Conservation (phyloP, 1,140 invertebrate species). For the Nebria ingens region DNA sequence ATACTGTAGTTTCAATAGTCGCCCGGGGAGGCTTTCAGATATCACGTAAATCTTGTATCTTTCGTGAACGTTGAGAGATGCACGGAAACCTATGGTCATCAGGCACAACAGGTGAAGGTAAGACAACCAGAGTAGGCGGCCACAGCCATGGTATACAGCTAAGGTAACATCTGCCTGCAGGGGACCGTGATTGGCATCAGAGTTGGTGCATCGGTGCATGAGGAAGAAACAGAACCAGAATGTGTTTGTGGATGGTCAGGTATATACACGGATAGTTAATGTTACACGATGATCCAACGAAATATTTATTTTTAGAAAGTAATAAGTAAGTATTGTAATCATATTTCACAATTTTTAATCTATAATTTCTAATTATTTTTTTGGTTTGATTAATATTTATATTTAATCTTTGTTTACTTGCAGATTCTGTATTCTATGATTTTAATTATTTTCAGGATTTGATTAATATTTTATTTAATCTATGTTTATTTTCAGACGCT, state of each 20-base stretch:
- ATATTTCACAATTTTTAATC: no score
- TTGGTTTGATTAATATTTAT: no score
- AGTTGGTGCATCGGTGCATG: background rate
- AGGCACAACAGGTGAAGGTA: background rate
- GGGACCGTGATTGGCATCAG: background rate
- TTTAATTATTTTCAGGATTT: no score
- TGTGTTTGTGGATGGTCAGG: no score
- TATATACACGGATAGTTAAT: background rate
- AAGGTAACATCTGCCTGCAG: constrained; percentile 7
- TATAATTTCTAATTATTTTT: no score
- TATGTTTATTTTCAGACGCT: no score
- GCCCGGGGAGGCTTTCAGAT: background rate
- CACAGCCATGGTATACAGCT: no score
- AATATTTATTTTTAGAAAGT: no score
- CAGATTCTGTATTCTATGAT: no score
- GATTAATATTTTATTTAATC: no score
- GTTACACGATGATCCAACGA: background rate
- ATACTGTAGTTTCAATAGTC: background rate
- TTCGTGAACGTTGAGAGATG: background rate
- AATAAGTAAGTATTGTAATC: no score
- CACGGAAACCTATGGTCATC: background rate
- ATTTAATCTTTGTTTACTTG: no score
- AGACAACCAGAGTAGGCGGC: background rate
- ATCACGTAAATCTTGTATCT: background rate
- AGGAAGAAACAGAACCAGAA: background rate